Evolutionary conservation across 2,797 vertebrate species (phyloP).

Genomic region (Microhierax caerulescens): DNA sequence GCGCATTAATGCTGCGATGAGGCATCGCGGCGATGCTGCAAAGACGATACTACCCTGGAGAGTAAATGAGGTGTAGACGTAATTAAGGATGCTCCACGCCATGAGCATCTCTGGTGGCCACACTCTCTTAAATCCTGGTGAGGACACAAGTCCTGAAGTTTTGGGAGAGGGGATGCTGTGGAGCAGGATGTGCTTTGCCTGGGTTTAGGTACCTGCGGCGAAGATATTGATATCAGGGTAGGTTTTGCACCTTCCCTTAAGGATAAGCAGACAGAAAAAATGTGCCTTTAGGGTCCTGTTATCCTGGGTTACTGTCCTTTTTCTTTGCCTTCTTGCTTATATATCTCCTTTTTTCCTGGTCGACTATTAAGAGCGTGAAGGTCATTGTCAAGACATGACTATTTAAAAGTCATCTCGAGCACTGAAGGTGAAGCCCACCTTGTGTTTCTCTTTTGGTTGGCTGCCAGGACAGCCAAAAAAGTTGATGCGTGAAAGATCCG

Average conservation of each 20-base stretch:
- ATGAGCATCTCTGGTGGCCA: accelerated
- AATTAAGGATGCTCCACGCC: neutral
- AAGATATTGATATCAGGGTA: neutral
- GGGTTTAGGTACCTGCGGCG: neutral
- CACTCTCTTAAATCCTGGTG: accelerated
- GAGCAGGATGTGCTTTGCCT: neutral
- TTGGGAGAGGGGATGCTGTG: accelerated
- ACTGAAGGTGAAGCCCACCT: neutral
- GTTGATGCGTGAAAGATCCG: accelerated
- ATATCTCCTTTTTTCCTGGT: neutral
- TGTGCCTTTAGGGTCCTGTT: neutral
- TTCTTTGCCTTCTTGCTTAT: neutral
- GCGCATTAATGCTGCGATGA: neutral
- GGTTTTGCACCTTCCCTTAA: neutral
- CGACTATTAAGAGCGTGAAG: neutral
- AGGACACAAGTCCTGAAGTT: neutral
- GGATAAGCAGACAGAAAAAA: neutral
- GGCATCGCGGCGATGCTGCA: neutral
- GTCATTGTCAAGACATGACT: neutral
- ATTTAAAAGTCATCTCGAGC: accelerated
- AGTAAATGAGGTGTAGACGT: neutral
- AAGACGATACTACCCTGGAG: neutral
- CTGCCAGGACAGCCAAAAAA: neutral
- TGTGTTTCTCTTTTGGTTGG: neutral
- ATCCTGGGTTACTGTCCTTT: neutral